Base-by-base conservation (phyloP, 2,113 vertebrate genomes). In the Glaucidium brasilianum region DNA sequence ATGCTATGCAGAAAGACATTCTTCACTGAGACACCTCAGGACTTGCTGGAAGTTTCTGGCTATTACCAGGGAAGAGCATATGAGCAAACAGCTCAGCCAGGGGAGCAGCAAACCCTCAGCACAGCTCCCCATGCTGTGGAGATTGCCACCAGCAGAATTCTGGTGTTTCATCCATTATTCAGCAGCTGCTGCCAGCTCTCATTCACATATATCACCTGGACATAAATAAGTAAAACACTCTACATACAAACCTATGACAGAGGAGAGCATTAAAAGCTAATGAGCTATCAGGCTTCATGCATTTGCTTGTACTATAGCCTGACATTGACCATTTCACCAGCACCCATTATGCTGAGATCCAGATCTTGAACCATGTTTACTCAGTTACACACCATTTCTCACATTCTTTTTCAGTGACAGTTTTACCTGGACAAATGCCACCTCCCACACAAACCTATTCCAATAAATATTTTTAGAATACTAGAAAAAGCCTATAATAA, bases 221-320 rank as follows among this genome's bases (percentile, higher is more conserved):
- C 74, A 91, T 94, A 73, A 96, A 94, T 92, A 94, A 96, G 60
- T 95, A 89, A 96, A 94, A 41, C 30, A 20, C 58, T 32, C 23
- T 49, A 39, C 47, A 2, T 73, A 52, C 52, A 52, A 81, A 45
- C 32, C n/a, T 50, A 7, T n/a, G 83, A 52, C 64, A 87, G 73
- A 29, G 29, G 47, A 47, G 12, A 81, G 5, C 47, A 66, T 16
- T 81, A 77, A 77, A 86, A 77, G 35, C 39, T 80, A 74, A 68
- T 0, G 0, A 84, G 20, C 22, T 55, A 32, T 35, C 10, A 83
- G 50, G 15, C 32, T 84, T 74, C 47, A 22, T 37, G 69, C 49
- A 41, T 66, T 64, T 35, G 9, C 69, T 49, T 52, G 18, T 68
- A 16, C 53, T 68, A 15, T 27, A 47, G 41, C 25, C 50, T 43